A percentile compares a stretch with the other conserved stretches of the same genome.
These are phyloP conservation scores for Tigriopus japonicus DNA, from an alignment of 1,140 invertebrate genomes.

Conservation along the genomic window DNA sequence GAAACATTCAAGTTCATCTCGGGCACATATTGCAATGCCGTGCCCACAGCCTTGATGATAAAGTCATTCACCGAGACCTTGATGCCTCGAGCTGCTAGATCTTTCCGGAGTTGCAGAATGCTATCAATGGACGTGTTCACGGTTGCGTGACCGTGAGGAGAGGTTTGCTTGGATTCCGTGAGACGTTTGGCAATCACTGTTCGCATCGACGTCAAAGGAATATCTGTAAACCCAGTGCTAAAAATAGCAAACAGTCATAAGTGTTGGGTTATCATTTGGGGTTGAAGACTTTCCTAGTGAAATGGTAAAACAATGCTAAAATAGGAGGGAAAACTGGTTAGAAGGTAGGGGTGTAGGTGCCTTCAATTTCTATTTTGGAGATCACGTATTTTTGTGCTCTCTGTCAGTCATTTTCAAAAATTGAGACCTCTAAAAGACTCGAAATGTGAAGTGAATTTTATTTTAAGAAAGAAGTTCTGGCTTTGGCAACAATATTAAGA, in stretches of 20 bases:
- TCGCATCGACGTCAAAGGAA: conserved; percentile 28
- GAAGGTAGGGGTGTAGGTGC: too few relatives aligned
- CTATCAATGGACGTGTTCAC: conserved; percentile 34
- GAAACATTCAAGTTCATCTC: conserved; percentile 31
- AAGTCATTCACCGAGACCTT: conserved; percentile 45
- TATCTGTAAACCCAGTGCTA: conserved; percentile 21
- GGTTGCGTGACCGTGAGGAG: conserved; percentile 39
- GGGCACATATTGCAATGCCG: conserved; percentile 36
- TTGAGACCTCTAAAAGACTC: too few relatives aligned
- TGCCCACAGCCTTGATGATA: conserved; percentile 39
- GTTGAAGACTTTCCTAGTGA: too few relatives aligned
- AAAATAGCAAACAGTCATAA: conserved; percentile 10
- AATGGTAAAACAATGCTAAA: too few relatives aligned
- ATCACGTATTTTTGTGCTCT: too few relatives aligned
- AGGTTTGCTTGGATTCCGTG: conserved; percentile 34
- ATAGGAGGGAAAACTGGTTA: too few relatives aligned
- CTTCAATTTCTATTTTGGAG: too few relatives aligned
- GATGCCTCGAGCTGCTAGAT: conserved; percentile 23
- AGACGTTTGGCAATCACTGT: conserved; percentile 37
- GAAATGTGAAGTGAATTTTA: too few relatives aligned
- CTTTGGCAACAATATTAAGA: too few relatives aligned
- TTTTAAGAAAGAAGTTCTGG: too few relatives aligned
- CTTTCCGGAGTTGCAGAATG: conserved; percentile 25
- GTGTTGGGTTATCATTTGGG: not conserved
- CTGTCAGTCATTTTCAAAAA: too few relatives aligned